phyloP scores from a whole-genome alignment of 1,140 invertebrate genomes.

The Drosophila grimshawi region DNA sequence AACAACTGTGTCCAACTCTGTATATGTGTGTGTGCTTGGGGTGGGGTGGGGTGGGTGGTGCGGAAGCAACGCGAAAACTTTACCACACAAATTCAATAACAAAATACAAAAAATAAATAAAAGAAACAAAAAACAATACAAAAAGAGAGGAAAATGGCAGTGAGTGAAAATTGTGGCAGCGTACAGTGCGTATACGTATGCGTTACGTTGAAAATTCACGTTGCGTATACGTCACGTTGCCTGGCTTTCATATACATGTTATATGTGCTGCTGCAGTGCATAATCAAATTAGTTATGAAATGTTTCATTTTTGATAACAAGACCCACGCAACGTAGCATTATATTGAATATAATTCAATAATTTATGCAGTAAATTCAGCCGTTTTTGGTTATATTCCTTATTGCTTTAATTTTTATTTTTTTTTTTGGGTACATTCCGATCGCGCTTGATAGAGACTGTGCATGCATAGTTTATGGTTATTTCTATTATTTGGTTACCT shows the following conservation, averaged over 20 bases:
- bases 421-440: too few species aligned
- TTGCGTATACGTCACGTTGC: conserved; percentile 71
- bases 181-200: conserved; percentile 61
- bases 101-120: conserved; percentile 16
- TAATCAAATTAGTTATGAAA: conserved; percentile 22
- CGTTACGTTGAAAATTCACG: neutral
- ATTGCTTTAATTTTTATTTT: too few species aligned
- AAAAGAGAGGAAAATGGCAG: neutral
- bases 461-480: too few species aligned
- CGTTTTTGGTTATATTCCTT: too few species aligned
- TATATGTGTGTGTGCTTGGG: neutral
- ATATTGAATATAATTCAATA: too few species aligned
- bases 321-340: neutral
- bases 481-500: too few species aligned
- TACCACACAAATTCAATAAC: conserved; percentile 29
- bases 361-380: too few species aligned
- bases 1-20: conserved; percentile 23
- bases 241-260: neutral
- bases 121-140: conserved; percentile 9
- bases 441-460: too few species aligned
- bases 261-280: conserved; percentile 20
- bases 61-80: conserved; percentile 45
- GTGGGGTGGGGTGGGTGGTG: too few species aligned
- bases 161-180: neutral
- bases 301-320: neutral